A percentile compares a stretch with the other conserved stretches of the same genome.
Conservation (phyloP, 2,797 vertebrate genomes). For the Lagocephalus sceleratus region DNA sequence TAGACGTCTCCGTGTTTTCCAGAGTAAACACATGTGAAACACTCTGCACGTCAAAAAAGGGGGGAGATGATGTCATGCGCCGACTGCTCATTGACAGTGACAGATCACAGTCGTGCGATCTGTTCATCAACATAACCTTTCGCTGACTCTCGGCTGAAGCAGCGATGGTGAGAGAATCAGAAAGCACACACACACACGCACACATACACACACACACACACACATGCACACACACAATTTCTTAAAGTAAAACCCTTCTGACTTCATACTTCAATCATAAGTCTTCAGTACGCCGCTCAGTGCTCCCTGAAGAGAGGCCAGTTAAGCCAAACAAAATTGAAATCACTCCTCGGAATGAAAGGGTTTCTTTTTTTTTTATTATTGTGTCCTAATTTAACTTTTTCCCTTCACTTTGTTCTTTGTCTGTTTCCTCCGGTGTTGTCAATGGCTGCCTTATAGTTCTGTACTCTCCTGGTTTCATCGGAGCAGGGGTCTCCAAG, state of each 20-base stretch:
- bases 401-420: slow-evolving; percentile 44
- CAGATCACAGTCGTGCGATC: slow-evolving; percentile 51
- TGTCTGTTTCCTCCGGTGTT: slow-evolving; percentile 22
- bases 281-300: slow-evolving; percentile 35
- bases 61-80: slow-evolving; percentile 58
- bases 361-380: slow-evolving; percentile 35
- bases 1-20: slow-evolving; percentile 38
- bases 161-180: slow-evolving; percentile 10
- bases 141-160: slow-evolving; percentile 41
- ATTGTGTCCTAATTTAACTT: slow-evolving; percentile 34
- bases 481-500: slow-evolving; percentile 29
- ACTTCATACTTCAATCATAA: slow-evolving; percentile 33
- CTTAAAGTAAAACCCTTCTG: slow-evolving; percentile 29
- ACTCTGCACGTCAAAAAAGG: slow-evolving; percentile 36
- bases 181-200: slow-evolving; percentile 15
- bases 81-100: slow-evolving; percentile 52
- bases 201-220: background rate
- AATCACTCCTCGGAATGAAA: slow-evolving; percentile 53
- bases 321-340: slow-evolving; percentile 59
- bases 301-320: slow-evolving; percentile 46
- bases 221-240: too few species aligned
- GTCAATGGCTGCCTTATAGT: slow-evolving; percentile 22
- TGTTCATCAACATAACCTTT: slow-evolving; percentile 58
- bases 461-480: slow-evolving; percentile 30
- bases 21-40: slow-evolving; percentile 57